Base-by-base conservation (phyloP, 2,113 vertebrate species). In the Nyctereutes procyonoides region DNA sequence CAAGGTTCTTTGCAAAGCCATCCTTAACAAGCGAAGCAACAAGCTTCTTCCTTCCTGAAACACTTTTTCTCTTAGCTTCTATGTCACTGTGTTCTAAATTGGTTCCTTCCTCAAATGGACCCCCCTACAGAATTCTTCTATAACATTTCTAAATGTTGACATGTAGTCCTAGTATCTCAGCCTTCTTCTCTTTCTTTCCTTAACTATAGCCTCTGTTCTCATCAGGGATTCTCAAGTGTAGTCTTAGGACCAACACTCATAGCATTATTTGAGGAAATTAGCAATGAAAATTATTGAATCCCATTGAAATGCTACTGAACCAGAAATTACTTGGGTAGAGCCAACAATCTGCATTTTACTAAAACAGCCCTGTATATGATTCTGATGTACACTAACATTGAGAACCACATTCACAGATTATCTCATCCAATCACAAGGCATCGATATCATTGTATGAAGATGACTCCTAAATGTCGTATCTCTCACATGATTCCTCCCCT, bases 131-230 rank as follows among this genome's bases (percentile, higher is more conserved):
- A 82, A 90, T 43, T 82, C 9, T 15, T 87, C 28, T 79, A 8
- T 87, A 26, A 63, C 60, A 35, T 82, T 22, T 53, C n/a, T 60
- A n/a, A 86, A 67, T 28, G 13, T 35, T 90, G 20, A 11, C 11
- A 65, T 60, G 1, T 60, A 87, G 26, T 56, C 20, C 22, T 51
- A 55, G 28, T 43, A 73, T 55, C 65, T 95, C 30, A 90, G 58
- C 28, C 38, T 3, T 83, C 28, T 94, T 76, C 69, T 80, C 51
- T 77, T 89, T 83, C 79, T 67, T 95, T 87, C 58, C 55, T 96
- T 95, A 60, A 65, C 62, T 87, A 65, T 1, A 16, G 1, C 12
- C 20, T 58, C 30, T 96, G 58, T 83, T 28, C 38, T 73, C 38
- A 79, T 22, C 88, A 81, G 32, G 79, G 32, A 60, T 35, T 90